Percentiles rank a stretch among this genome's conserved stretches.
These are phyloP conservation scores for Ptychoptera albimana DNA, from an alignment of 2,888 invertebrate species.

Conservation along the genomic window DNA sequence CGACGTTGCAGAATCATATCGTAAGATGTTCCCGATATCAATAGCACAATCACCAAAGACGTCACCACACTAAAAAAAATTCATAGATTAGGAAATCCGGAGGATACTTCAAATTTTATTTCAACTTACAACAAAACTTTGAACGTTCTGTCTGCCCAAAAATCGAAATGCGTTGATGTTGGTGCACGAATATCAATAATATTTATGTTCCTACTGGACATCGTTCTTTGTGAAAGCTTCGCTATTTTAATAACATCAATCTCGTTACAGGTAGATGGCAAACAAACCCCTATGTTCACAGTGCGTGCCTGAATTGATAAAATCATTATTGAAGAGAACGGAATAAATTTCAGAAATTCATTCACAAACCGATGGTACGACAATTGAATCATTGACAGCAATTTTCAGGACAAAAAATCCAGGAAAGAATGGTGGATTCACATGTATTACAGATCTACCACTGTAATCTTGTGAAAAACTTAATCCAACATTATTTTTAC, in stretches of 20 bases:
- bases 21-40: constrained; percentile 52
- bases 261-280: constrained; percentile 51
- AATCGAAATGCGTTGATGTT: constrained; percentile 44
- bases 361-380: constrained; percentile 21
- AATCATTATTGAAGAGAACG: no score
- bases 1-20: constrained; percentile 36
- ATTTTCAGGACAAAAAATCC: constrained; percentile 49
- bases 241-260: constrained; percentile 43
- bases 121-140: constrained; percentile 47
- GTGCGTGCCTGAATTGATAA: constrained; percentile 39
- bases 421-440: constrained; percentile 46
- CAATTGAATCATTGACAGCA: constrained; percentile 33
- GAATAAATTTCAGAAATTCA: background rate
- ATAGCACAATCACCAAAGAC: constrained; percentile 34
- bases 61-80: constrained; percentile 36
- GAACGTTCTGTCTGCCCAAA: constrained; percentile 54
- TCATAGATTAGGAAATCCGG: background rate
- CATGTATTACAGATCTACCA: constrained; percentile 19
- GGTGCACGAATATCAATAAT: constrained; percentile 53
- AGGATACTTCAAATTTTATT: no score
- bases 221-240: constrained; percentile 35
- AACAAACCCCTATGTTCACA: constrained; percentile 58
- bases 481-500: constrained; percentile 17
- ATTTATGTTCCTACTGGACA: constrained; percentile 31
- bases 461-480: constrained; percentile 24